These are phyloP conservation scores for Sander vitreus DNA, from an alignment of 2,113 vertebrate genomes.

Conservation along the genomic window DNA sequence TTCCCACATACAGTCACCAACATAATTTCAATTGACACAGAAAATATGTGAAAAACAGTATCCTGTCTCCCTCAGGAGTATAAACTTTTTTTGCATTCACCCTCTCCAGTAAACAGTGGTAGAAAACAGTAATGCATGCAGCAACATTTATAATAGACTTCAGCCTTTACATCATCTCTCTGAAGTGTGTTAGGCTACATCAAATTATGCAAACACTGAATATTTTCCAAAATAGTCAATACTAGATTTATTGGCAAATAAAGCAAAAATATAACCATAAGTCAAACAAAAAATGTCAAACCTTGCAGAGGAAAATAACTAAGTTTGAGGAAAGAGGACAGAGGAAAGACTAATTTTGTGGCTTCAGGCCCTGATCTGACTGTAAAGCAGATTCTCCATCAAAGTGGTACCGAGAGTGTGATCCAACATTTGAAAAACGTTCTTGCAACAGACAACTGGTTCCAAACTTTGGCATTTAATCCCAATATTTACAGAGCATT, in stretches of 20 bases:
- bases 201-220: constrained; percentile 23
- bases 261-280: not conserved
- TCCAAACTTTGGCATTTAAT: not conserved
- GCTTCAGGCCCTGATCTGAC: not conserved
- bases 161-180: constrained; percentile 1
- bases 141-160: not conserved
- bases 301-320: not conserved
- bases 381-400: not conserved
- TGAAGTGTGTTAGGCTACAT: constrained; percentile 14
- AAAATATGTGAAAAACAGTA: constrained; percentile 16
- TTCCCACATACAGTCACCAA: not conserved
- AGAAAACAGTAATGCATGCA: not conserved
- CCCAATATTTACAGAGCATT: not conserved
- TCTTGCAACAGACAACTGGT: not conserved
- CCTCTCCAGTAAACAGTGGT: not conserved
- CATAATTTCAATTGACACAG: constrained; percentile 14
- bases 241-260: constrained; percentile 19
- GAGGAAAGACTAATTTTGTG: not conserved
- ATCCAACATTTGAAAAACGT: not conserved
- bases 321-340: not conserved
- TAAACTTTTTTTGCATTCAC: not conserved
- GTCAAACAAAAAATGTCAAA: constrained; percentile 10
- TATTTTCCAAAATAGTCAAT: constrained; percentile 26
- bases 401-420: not conserved
- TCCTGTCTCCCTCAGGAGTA: not conserved